Evolutionary conservation across 2,888 invertebrate genomes (phyloP), one percentile per base, ranked within the genome.

Genomic region (Torymus auratus): DNA sequence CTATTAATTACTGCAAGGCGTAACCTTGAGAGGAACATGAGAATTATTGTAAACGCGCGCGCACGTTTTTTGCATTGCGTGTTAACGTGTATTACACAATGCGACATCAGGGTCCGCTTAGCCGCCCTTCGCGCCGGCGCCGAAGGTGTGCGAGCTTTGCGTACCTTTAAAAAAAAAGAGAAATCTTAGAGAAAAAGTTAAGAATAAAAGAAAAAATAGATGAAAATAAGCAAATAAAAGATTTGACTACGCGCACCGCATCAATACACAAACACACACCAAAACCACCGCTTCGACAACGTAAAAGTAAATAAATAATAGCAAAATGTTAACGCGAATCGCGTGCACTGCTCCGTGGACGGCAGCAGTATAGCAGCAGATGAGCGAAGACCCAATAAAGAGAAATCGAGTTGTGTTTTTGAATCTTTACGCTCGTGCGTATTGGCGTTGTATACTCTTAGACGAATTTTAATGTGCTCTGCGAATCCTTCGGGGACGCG

Each of bases 401-500:
- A 23, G 5, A 13, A 20, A 11, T 68, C 14, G 12, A 55, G n/a
- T 62, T 50, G 68, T 14, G 23, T 23, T 17, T 41, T 61, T 13
- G 12, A 68, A 17, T 62, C 28, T 56, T 56, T 11, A 5, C n/a
- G 41, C 7, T 41, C 1, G 10, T 17, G 17, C 14, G 41, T 10
- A n/a, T 65, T 41, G 23, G 1, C 28, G 15, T 15, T 56, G 53
- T 67, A 71, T 65, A 75, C 41, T 77, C 62, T 69, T 81, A 78
- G 70, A 67, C 41, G 17, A 81, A 80, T 76, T 58, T 76, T 55
- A 73, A 67, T 80, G 64, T 68, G 56, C 71, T 52, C 76, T 69
- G 58, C n/a, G 41, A 23, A 75, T 60, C 72, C 65, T 76, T 68
- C 15, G 56, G 61, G 52, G 76, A 56, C 17, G 58, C 50, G 41